These are phyloP conservation scores for Blastomussa wellsi DNA, from an alignment of 92 coral and sea anemone genomes.

Conservation along the genomic window DNA sequence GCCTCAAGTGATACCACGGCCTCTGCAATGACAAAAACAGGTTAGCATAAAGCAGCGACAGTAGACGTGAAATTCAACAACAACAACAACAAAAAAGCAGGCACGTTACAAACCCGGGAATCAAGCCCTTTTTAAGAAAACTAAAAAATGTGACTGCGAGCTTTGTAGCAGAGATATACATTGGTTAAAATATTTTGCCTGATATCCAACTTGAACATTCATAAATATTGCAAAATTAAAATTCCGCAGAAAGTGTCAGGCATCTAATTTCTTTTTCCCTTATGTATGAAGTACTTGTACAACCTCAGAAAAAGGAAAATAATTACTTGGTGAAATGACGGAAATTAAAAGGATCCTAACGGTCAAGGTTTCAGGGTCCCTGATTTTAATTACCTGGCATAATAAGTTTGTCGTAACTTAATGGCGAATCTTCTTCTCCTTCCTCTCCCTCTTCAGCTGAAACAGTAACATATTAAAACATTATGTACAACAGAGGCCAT, in stretches of 20 bases:
- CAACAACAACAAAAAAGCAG: too few species aligned
- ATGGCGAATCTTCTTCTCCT: constrained; percentile 84
- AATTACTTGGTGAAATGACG: neutral
- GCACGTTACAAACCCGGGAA: too few species aligned
- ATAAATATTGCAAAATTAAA: neutral
- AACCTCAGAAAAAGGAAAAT: too few species aligned
- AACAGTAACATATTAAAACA: neutral
- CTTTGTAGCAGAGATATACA: neutral
- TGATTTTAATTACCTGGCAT: constrained; percentile 83
- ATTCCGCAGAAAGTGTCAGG: neutral
- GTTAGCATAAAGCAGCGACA: neutral
- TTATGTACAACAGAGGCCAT: neutral
- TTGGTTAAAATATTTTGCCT: neutral
- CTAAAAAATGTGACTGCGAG: neutral
- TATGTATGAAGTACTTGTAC: neutral
- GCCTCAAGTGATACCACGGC: constrained; percentile 89
- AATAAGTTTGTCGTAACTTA: constrained; percentile 81
- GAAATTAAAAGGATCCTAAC: neutral
- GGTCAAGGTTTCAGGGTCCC: neutral
- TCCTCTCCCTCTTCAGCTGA: constrained; percentile 92
- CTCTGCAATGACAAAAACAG: constrained; percentile 49
- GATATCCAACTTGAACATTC: too few species aligned
- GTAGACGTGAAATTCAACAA: neutral
- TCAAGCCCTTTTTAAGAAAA: too few species aligned
- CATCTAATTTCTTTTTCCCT: neutral